Percentiles rank a stretch among this genome's conserved stretches.
These are phyloP conservation scores for Thunnus albacares DNA, from an alignment of 2,797 vertebrate genomes.

Conservation along the genomic window DNA sequence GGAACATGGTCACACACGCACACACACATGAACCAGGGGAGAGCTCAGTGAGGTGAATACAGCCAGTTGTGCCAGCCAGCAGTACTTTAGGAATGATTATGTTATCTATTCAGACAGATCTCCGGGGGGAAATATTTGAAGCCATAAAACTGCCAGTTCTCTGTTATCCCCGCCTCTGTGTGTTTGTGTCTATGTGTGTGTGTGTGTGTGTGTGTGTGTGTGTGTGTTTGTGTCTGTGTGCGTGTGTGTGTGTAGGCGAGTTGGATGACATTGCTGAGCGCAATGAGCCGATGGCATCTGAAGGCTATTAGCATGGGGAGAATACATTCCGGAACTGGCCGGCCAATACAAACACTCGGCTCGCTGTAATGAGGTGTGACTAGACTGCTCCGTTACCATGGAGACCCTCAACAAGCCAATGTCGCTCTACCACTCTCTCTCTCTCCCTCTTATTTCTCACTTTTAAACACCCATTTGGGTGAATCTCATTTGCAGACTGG, in stretches of 20 bases:
- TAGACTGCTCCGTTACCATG: constrained; percentile 81
- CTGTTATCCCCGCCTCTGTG: constrained; percentile 14
- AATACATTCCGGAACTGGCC: constrained; percentile 84
- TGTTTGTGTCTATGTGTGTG: constrained; percentile 15
- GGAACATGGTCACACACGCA: constrained; percentile 20
- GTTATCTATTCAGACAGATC: constrained; percentile 78
- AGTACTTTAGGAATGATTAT: constrained; percentile 71
- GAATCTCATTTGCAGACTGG: constrained; percentile 48
- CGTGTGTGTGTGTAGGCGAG: constrained; percentile 35
- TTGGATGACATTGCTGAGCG: constrained; percentile 77
- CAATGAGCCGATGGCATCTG: constrained; percentile 82
- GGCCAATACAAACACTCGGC: constrained; percentile 82
- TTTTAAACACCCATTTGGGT: constrained; percentile 41
- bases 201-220: constrained; percentile 9
- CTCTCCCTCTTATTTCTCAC: constrained; percentile 32
- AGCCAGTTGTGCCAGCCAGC: constrained; percentile 60
- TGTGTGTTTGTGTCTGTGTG: constrained; percentile 26
- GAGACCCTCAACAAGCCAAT: constrained; percentile 74
- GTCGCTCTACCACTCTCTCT: constrained; percentile 24
- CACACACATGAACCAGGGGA: constrained; percentile 24
- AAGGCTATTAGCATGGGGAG: constrained; percentile 85
- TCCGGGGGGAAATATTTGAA: constrained; percentile 71
- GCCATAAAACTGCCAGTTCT: constrained; percentile 73
- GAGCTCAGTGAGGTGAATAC: constrained; percentile 52
- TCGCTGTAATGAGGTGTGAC: constrained; percentile 85